phyloP scores from a whole-genome alignment of 2,797 vertebrate genomes.

The Syngnathus acus region DNA sequence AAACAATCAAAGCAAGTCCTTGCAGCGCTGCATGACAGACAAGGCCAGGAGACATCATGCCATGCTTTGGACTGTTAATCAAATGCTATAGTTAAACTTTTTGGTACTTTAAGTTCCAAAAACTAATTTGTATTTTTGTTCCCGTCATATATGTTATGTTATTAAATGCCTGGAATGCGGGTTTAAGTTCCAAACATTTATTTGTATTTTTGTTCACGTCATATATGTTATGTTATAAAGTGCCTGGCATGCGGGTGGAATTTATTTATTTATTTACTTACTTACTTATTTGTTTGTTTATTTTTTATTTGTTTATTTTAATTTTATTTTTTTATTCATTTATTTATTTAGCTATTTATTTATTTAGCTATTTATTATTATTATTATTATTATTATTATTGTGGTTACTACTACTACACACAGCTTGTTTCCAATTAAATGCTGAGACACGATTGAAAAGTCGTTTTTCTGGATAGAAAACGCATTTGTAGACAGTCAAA shows the following conservation, averaged over 20 bases:
- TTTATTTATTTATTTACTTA: no score
- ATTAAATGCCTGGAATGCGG: neutral
- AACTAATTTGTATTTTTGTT: neutral
- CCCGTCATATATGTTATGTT: neutral
- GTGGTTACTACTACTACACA: neutral
- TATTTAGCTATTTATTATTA: neutral
- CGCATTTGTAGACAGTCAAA: neutral
- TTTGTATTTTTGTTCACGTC: no score
- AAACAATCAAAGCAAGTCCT: constrained; percentile 9
- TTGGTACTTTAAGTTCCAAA: neutral
- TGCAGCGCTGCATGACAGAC: constrained; percentile 5
- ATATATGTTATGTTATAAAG: no score
- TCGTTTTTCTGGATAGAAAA: neutral
- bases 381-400: neutral
- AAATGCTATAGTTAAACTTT: neutral
- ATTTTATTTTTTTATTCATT: no score
- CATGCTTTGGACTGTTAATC: neutral
- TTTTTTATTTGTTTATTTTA: no score
- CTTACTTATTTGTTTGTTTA: no score
- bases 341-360: no score
- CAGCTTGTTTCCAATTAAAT: no score
- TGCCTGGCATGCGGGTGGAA: no score
- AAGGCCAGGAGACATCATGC: neutral
- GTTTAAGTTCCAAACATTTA: no score
- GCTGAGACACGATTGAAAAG: no score